phyloP scores from a whole-genome alignment of 1,140 invertebrate species.

The Nephila pilipes region DNA sequence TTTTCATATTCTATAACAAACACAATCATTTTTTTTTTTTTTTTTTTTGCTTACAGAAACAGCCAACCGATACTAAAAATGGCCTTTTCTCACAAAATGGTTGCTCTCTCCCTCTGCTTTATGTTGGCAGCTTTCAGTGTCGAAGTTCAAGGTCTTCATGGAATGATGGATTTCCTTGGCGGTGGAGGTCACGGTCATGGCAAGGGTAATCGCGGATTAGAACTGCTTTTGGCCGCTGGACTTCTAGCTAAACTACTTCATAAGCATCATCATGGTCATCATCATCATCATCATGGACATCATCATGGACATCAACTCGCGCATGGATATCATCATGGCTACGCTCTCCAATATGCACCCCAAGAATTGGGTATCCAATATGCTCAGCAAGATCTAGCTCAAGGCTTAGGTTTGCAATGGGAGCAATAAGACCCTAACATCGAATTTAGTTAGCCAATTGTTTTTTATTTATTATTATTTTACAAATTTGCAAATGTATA shows the following conservation, averaged over 20 bases:
- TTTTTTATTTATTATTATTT: no score
- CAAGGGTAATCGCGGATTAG: neutral
- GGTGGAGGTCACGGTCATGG: neutral
- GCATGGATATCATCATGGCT: neutral
- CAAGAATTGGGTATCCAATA: neutral
- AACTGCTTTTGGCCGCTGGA: constrained; percentile 30
- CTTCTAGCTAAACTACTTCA: neutral
- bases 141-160: neutral
- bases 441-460: no score
- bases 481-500: neutral
- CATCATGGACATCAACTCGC: constrained; percentile 15
- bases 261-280: constrained; percentile 26
- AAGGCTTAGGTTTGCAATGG: neutral
- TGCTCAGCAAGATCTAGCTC: neutral
- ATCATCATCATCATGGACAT: constrained; percentile 12
- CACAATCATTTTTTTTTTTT: neutral
- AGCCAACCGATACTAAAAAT: neutral
- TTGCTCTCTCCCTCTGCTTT: constrained; percentile 19
- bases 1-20: no score
- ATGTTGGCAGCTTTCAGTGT: neutral
- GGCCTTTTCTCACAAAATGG: constrained; percentile 25
- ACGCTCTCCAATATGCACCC: neutral
- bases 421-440: neutral
- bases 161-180: neutral
- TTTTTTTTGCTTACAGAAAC: neutral